Conservation (phyloP, 2,113 vertebrate species). For the Choloepus hoffmanni region DNA sequence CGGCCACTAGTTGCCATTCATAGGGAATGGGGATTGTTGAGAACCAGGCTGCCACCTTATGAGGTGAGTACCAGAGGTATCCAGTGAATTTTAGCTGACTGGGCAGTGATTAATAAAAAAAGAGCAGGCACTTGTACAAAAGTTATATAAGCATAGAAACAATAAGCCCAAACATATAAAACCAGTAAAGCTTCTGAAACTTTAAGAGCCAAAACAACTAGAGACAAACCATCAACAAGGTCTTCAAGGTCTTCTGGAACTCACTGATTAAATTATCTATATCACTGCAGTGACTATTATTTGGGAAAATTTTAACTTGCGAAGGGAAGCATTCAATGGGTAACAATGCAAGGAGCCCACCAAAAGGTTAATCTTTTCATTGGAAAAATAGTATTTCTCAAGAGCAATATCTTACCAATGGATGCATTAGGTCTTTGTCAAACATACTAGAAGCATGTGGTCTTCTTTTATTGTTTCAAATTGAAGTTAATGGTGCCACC, state of each 20-base stretch:
- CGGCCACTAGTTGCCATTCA: neutral
- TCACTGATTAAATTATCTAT: neutral
- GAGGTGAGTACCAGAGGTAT: neutral
- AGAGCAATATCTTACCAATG: neutral
- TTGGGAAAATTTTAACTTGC: neutral
- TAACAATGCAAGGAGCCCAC: neutral
- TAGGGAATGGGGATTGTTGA: neutral
- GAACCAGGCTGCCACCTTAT: rapidly evolving
- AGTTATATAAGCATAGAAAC: neutral
- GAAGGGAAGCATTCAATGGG: neutral
- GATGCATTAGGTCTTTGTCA: neutral
- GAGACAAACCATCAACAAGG: neutral
- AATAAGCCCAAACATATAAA: neutral
- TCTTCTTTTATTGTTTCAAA: neutral
- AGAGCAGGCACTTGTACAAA: neutral
- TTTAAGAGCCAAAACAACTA: neutral
- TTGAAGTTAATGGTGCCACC: neutral
- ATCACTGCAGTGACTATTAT: neutral
- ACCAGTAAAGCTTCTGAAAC: neutral
- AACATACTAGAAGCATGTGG: neutral
- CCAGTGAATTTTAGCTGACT: neutral
- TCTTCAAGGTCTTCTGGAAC: neutral
- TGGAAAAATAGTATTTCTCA: neutral
- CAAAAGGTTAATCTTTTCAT: neutral
- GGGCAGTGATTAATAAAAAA: neutral